Evolutionary conservation across 2,888 invertebrate genomes (phyloP).

Genomic region (Halocaridina rubra): DNA sequence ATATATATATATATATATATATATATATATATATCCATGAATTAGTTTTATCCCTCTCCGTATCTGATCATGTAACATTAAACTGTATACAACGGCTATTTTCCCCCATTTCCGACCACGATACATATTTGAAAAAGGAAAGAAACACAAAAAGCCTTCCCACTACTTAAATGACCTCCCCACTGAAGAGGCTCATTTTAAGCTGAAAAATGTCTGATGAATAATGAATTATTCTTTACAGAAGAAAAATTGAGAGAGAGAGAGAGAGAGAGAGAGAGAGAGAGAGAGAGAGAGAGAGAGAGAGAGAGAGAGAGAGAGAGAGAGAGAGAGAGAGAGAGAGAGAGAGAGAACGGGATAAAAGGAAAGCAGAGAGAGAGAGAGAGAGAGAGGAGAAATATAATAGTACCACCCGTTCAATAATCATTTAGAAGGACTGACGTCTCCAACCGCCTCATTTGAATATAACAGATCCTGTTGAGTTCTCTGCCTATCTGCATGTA

Average conservation of each 20-base stretch:
- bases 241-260: not conserved
- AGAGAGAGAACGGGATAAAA: slow-evolving; percentile 5
- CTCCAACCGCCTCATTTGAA: not conserved
- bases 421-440: not conserved
- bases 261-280: not conserved
- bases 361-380: not conserved
- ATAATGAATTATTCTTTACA: not conserved
- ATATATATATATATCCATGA: not conserved
- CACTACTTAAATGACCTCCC: not conserved
- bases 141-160: no score
- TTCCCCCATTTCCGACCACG: no score
- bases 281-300: not conserved
- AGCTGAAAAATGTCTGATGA: not conserved
- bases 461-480: not conserved
- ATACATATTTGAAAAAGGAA: no score
- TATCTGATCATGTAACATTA: no score
- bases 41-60: no score
- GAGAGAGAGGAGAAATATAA: not conserved
- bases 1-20: slow-evolving; percentile 14
- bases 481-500: no score
- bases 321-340: slow-evolving; percentile 17
- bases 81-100: no score
- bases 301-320: not conserved
- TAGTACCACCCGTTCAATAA: not conserved
- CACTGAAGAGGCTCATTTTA: not conserved